A percentile compares a stretch with the other conserved stretches of the same genome.
These are phyloP conservation scores for Cylloceria caligata DNA, from an alignment of 2,888 invertebrate genomes.

Conservation along the genomic window DNA sequence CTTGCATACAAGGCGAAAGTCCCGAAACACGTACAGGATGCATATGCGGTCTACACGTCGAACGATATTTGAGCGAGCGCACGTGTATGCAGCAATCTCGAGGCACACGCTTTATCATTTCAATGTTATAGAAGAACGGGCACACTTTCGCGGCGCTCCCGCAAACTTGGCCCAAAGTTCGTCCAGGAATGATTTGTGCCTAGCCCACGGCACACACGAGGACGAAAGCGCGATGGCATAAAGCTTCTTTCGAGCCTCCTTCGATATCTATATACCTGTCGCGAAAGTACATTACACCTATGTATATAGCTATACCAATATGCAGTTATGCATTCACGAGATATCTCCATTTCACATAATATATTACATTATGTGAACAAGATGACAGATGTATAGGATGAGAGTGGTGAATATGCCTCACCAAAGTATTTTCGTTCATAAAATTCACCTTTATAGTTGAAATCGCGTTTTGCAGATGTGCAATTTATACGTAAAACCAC, in stretches of 20 bases:
- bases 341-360: conserved; percentile 41
- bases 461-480: not conserved
- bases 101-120: conserved; percentile 80
- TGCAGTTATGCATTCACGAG: conserved; percentile 38
- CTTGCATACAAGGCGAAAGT: conserved; percentile 38
- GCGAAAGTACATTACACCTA: conserved; percentile 3
- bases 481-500: conserved; percentile 3
- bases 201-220: conserved; percentile 23
- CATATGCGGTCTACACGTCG: conserved; percentile 29
- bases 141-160: conserved; percentile 56
- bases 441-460: not conserved
- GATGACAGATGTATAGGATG: conserved; percentile 25
- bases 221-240: conserved; percentile 28
- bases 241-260: conserved; percentile 41
- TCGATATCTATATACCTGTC: conserved; percentile 15
- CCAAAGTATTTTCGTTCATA: conserved; percentile 6
- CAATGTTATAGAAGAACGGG: conserved; percentile 82
- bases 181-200: conserved; percentile 81
- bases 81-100: conserved; percentile 25
- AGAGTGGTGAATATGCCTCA: conserved; percentile 13
- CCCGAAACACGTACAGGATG: conserved; percentile 29
- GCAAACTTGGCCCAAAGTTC: conserved; percentile 77
- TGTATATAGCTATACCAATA: not conserved
- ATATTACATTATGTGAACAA: conserved; percentile 24
- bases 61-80: conserved; percentile 38